These are phyloP conservation scores for Apaloderma vittatum DNA, from an alignment of 2,113 vertebrate species.

Conservation along the genomic window DNA sequence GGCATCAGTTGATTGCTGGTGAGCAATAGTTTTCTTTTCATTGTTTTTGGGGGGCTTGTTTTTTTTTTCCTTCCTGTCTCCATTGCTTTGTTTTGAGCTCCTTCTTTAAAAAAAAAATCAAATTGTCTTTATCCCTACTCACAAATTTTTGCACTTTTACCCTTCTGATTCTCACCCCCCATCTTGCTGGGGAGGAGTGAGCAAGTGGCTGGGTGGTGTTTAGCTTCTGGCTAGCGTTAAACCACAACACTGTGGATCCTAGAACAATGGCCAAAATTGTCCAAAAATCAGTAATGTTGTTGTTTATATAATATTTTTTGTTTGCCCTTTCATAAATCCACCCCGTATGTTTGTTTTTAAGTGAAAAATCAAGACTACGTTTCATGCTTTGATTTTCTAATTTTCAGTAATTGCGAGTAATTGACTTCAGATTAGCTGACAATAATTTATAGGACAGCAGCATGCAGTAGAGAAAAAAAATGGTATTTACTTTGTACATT, in stretches of 20 bases:
- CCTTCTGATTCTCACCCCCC: neutral
- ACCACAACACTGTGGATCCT: neutral
- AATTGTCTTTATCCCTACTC: neutral
- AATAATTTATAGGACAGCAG: neutral
- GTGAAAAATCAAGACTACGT: neutral
- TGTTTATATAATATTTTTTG: neutral
- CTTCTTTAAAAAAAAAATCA: neutral
- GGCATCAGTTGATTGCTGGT: neutral
- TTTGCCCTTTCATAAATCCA: neutral
- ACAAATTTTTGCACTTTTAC: neutral
- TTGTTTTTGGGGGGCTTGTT: no score
- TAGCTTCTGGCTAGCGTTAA: neutral
- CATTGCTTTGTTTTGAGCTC: neutral
- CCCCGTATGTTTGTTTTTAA: neutral
- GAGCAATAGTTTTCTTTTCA: neutral
- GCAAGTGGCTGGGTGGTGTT: neutral
- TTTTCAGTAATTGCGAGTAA: constrained; percentile 31
- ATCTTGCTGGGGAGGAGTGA: neutral
- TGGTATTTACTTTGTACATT: neutral
- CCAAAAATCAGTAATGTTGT: neutral
- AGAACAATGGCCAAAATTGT: neutral
- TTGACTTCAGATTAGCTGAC: constrained; percentile 11
- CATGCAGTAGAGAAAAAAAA: neutral
- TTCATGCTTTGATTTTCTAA: neutral
- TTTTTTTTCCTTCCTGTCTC: neutral